A percentile compares a stretch with the other conserved stretches of the same genome.
Conservation (phyloP, 1,140 invertebrate genomes). For the Zaprionus ornatus region DNA sequence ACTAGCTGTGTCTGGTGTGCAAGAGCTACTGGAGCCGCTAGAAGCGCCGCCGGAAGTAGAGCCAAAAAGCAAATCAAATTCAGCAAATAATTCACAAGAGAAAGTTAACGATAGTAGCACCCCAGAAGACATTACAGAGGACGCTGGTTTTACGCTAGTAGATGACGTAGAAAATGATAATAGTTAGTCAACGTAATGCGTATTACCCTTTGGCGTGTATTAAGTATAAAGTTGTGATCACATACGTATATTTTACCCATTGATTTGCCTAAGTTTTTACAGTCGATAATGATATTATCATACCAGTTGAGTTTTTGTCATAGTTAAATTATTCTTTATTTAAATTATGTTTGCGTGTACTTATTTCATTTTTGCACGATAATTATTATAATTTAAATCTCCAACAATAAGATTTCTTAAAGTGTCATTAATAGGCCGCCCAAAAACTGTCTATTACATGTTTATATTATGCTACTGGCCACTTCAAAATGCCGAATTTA, state of each 20-base stretch:
- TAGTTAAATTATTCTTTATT: conserved; percentile 75
- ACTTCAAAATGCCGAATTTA: conserved; percentile 62
- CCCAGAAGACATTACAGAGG: conserved; percentile 1
- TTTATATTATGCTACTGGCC: conserved; percentile 52
- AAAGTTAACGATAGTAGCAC: conserved; percentile 39
- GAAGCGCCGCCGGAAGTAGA: conserved; percentile 21
- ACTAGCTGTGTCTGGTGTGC: conserved; percentile 60
- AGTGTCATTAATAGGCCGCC: conserved; percentile 57
- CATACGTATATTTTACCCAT: conserved; percentile 2
- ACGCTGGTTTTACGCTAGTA: conserved; percentile 58
- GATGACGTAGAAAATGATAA: conserved; percentile 44
- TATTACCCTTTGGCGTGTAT: conserved; percentile 31
- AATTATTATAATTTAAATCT: conserved; percentile 78
- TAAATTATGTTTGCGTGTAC: conserved; percentile 74
- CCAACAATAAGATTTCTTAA: conserved; percentile 76
- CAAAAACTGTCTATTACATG: conserved; percentile 43
- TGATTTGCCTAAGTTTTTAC: conserved; percentile 13
- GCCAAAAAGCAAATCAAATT: background rate
- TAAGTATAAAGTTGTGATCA: conserved; percentile 43
- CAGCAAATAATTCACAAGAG: conserved; percentile 10
- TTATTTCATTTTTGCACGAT: conserved; percentile 69
- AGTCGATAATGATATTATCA: conserved; percentile 10
- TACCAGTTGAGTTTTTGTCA: conserved; percentile 53
- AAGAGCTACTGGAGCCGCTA: conserved; percentile 59
- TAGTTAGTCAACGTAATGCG: background rate